A percentile compares a stretch with the other conserved stretches of the same genome.
phyloP scores from a whole-genome alignment of 2,797 vertebrate species.

The Trichosurus vulpecula region DNA sequence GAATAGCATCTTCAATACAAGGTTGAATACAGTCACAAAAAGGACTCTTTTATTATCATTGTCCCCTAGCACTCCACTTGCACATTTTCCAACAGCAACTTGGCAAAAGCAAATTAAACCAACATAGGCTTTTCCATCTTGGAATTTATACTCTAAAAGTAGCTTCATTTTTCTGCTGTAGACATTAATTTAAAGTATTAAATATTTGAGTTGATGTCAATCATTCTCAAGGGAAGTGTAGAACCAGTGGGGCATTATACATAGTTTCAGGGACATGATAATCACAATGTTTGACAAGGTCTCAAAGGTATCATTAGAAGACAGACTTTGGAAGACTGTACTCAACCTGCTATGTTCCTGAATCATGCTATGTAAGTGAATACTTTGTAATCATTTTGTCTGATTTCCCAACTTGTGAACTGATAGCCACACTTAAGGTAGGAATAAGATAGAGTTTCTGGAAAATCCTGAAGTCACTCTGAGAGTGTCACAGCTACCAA shows the following conservation, averaged over 20 bases:
- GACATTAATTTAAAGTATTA: background rate
- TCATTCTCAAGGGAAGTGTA: background rate
- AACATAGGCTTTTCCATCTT: background rate
- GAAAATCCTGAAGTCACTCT: background rate
- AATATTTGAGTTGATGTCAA: background rate
- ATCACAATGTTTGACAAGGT: background rate
- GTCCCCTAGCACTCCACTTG: background rate
- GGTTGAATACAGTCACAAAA: background rate
- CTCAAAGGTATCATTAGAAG: background rate
- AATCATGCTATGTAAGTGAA: background rate
- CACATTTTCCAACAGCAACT: background rate
- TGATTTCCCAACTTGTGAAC: background rate
- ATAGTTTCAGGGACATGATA: background rate
- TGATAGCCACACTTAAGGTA: background rate
- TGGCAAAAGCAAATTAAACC: background rate
- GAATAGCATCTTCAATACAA: background rate
- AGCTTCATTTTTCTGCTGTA: background rate
- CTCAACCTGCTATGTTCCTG: background rate
- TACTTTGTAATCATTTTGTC: background rate
- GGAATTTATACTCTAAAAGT: background rate
- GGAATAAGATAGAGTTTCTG: background rate
- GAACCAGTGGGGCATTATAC: background rate
- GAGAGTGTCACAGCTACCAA: background rate
- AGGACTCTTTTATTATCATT: background rate
- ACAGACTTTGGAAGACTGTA: background rate